Evolutionary conservation across 2,797 vertebrate genomes (phyloP).

Genomic region (Falco peregrinus): DNA sequence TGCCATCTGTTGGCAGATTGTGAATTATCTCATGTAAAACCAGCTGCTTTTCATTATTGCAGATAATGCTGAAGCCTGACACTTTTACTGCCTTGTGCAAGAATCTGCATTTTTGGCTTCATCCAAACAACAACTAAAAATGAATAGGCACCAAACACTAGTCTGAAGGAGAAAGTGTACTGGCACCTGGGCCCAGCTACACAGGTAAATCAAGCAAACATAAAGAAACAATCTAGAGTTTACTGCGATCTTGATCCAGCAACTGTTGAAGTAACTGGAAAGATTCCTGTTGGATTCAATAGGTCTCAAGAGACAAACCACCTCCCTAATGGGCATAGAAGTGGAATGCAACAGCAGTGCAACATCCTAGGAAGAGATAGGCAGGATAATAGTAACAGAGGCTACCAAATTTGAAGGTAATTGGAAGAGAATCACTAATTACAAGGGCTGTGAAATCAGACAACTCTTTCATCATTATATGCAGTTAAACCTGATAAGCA

Average conservation of each 20-base stretch:
- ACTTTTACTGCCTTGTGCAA: background rate
- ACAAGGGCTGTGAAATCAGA: conserved; percentile 6
- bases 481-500: conserved; percentile 14
- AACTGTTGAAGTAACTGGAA: background rate
- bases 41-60: background rate
- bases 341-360: background rate
- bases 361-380: background rate
- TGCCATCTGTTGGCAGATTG: background rate
- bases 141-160: background rate
- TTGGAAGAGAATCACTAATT: conserved; percentile 43
- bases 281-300: background rate
- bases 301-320: background rate
- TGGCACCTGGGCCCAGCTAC: background rate
- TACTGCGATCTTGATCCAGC: background rate
- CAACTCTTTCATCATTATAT: conserved; percentile 21
- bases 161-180: background rate
- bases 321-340: background rate
- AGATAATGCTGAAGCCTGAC: background rate
- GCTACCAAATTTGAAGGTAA: conserved; percentile 1
- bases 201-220: background rate
- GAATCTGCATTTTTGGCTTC: background rate
- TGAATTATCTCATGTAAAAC: background rate
- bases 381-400: background rate
- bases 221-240: background rate
- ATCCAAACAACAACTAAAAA: background rate